Evolutionary conservation across 2,888 invertebrate genomes (phyloP), one percentile per base, ranked within the genome.

Genomic region (Hesperia comma): DNA sequence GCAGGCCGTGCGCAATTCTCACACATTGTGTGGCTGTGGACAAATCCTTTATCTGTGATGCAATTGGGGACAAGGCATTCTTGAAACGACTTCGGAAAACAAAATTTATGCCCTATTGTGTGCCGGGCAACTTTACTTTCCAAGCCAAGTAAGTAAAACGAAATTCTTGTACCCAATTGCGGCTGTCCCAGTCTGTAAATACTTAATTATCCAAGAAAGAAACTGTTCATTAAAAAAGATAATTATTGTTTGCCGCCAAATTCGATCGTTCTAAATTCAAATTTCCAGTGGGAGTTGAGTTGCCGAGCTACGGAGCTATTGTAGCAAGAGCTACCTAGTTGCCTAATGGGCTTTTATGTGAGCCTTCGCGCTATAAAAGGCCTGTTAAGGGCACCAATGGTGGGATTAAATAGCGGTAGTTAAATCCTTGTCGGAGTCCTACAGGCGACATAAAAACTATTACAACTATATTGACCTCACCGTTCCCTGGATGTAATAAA

Each of bases 41-140:
- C 51, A 26, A 51, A 56, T 56, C 37, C 56, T 37, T 56, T 37
- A 33, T 56, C 51, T 26, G 51, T 56, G 37, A 40, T 51, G 56
- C 56, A 56, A 56, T 56, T 40, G 56, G 37, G 56, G 56, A 37
- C 56, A 40, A 40, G 56, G 56, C 37, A 12, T 56, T 56, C 56
- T 37, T 40, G 14, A 56, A 56, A 33, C 51, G 51, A 51, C 51
- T 21, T 21, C 51, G 26, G 40, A 17, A 37, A 40, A 56, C 14
- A 56, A 40, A 56, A 56, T 56, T 33, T 56, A 56, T 14, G 56
- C 40, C 14, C 56, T 37, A 37, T 56, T 40, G 56, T 56, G 21
- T 51, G 12, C 26, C 51, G 14, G 17, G 6, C 14, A 21, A 51
- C 5, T 49, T 51, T 26, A 51, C 51, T 51, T 51, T 51, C 51